These are phyloP conservation scores for Mesorhabditis sp. DNA, from an alignment of 2,888 invertebrate genomes.

Conservation along the genomic window DNA sequence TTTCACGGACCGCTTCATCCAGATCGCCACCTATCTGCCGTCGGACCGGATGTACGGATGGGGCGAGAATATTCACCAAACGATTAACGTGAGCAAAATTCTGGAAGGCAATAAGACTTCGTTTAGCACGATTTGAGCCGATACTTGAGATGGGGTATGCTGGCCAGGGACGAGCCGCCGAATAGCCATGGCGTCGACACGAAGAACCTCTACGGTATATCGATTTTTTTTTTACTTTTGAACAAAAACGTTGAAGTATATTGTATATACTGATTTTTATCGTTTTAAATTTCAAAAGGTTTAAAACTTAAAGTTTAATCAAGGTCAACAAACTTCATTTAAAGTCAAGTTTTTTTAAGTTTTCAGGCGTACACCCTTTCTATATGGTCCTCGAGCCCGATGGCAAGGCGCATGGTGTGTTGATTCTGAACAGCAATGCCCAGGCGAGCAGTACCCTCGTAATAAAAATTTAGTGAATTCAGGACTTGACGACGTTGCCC, in stretches of 20 bases:
- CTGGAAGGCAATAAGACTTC: not conserved
- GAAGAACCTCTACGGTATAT: conserved; percentile 46
- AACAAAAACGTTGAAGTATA: not conserved
- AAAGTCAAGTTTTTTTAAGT: not conserved
- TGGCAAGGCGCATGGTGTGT: conserved; percentile 53
- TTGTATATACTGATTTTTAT: not conserved
- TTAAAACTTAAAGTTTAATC: too few species aligned
- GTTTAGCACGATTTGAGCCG: conserved; percentile 48
- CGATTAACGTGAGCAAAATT: conserved; percentile 31
- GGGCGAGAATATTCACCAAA: conserved; percentile 54
- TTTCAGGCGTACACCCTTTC: conserved; percentile 50
- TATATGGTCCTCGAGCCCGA: conserved; percentile 49
- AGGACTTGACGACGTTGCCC: conserved; percentile 48
- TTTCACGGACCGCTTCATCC: conserved; percentile 53
- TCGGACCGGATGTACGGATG: conserved; percentile 53
- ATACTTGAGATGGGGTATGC: conserved; percentile 52
- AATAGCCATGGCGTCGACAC: conserved; percentile 33
- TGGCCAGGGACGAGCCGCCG: conserved; percentile 49
- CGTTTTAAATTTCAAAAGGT: not conserved
- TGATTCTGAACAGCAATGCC: conserved; percentile 51
- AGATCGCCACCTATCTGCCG: conserved; percentile 50
- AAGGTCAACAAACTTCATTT: too few species aligned
- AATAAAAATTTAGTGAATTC: not conserved
- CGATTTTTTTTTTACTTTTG: not conserved
- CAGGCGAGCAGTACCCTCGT: conserved; percentile 20